These are phyloP conservation scores for Stictonetta naevosa DNA, from an alignment of 2,113 vertebrate genomes.

Conservation along the genomic window DNA sequence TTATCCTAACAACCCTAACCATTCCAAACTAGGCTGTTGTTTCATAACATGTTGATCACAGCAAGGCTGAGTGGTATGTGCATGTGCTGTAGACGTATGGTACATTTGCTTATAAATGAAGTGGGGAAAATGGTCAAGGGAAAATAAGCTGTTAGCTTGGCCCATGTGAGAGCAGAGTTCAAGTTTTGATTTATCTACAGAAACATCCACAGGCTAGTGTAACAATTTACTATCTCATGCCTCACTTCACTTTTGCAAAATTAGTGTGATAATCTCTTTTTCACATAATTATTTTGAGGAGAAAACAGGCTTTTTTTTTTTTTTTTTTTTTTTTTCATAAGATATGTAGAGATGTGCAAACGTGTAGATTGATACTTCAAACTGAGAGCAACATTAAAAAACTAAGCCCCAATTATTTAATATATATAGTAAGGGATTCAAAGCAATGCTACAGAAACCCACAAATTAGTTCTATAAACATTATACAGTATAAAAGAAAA, in stretches of 20 bases:
- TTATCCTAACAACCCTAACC: slow-evolving; percentile 41
- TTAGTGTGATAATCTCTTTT: neutral
- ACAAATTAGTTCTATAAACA: slow-evolving; percentile 3
- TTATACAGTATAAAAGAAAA: neutral
- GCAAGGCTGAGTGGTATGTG: slow-evolving; percentile 21
- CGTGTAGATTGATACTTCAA: neutral
- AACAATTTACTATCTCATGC: neutral
- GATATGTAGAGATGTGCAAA: neutral
- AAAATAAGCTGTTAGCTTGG: neutral
- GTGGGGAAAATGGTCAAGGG: neutral
- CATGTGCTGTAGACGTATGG: neutral
- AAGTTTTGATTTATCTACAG: slow-evolving; percentile 10
- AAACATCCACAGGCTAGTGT: neutral
- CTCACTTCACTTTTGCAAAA: neutral
- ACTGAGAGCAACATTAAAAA: neutral
- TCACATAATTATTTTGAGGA: neutral
- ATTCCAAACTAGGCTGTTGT: neutral
- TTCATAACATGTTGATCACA: slow-evolving; percentile 50
- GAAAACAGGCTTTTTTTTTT: neutral
- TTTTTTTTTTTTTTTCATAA: accelerated
- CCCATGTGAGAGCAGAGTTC: slow-evolving; percentile 15
- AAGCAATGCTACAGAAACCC: neutral
- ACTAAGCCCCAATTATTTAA: neutral
- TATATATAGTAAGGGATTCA: neutral
- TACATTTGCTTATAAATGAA: slow-evolving; percentile 54